These are phyloP conservation scores for Macrosteles quadrilineatus DNA, from an alignment of 1,140 invertebrate genomes.

Conservation along the genomic window DNA sequence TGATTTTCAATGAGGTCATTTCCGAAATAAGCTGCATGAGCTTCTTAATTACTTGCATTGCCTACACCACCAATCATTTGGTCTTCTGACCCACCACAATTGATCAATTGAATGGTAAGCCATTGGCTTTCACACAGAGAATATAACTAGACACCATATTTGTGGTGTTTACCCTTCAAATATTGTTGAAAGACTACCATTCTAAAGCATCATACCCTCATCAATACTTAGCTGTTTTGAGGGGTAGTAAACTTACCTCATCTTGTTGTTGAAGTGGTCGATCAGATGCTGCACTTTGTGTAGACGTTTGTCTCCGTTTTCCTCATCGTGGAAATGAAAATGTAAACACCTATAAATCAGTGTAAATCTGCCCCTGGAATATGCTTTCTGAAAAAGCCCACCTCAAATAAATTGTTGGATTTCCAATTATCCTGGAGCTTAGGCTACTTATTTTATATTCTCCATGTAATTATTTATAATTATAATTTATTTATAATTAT, in stretches of 20 bases:
- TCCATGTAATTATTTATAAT: no score
- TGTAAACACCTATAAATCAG: conserved; percentile 5
- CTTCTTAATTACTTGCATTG: no score
- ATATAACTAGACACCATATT: conserved; percentile 46
- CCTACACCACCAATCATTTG: no score
- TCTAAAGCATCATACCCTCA: conserved; percentile 44
- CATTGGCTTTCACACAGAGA: conserved; percentile 40
- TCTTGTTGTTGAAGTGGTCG: conserved; percentile 11
- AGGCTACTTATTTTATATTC: neutral
- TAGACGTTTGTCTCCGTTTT: neutral
- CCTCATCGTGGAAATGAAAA: neutral
- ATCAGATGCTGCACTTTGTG: conserved; percentile 8
- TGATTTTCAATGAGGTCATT: conserved; percentile 22
- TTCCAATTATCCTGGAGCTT: conserved; percentile 30
- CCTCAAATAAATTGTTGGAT: conserved; percentile 7
- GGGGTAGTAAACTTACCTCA: conserved; percentile 19
- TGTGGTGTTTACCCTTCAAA: conserved; percentile 45
- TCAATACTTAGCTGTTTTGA: conserved; percentile 40
- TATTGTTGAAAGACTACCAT: conserved; percentile 47
- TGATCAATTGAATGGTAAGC: conserved; percentile 19
- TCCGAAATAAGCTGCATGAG: no score
- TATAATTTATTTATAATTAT: no score
- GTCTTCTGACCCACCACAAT: conserved; percentile 29
- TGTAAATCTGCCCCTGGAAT: conserved; percentile 25
- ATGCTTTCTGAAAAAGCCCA: neutral